These are phyloP conservation scores for Tragopan temminckii DNA, from an alignment of 2,797 vertebrate species.

Conservation along the genomic window DNA sequence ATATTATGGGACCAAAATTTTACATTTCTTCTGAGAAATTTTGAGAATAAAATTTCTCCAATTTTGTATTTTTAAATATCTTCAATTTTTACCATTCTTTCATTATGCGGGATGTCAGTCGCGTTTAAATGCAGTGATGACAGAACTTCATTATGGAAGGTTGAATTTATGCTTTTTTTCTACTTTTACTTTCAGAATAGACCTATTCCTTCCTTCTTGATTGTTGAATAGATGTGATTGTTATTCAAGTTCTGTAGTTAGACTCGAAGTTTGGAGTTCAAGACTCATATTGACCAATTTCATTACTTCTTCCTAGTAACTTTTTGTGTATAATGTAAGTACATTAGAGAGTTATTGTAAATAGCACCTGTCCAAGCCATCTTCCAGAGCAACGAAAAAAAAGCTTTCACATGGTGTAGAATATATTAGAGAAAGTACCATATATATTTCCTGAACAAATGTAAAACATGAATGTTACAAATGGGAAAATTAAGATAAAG, in stretches of 20 bases:
- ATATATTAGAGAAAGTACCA: background rate
- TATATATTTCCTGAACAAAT: background rate
- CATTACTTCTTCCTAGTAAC: background rate
- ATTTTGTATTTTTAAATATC: background rate
- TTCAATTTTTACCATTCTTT: background rate
- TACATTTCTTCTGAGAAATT: background rate
- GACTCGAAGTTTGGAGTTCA: background rate
- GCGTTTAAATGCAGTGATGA: background rate
- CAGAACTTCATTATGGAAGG: background rate
- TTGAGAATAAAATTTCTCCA: background rate
- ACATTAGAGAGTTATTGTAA: background rate
- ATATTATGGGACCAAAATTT: background rate
- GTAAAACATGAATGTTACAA: background rate
- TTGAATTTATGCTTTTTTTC: background rate
- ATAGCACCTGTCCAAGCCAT: background rate
- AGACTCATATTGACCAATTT: background rate
- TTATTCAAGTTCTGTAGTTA: background rate
- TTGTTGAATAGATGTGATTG: background rate
- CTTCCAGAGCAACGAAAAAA: background rate
- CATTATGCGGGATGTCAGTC: background rate
- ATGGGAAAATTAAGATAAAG: background rate
- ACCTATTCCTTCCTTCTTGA: background rate
- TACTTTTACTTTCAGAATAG: background rate
- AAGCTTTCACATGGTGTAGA: background rate
- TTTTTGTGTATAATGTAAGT: background rate